phyloP scores from a whole-genome alignment of 2,797 vertebrate genomes.

The Aulostomus chinensis region DNA sequence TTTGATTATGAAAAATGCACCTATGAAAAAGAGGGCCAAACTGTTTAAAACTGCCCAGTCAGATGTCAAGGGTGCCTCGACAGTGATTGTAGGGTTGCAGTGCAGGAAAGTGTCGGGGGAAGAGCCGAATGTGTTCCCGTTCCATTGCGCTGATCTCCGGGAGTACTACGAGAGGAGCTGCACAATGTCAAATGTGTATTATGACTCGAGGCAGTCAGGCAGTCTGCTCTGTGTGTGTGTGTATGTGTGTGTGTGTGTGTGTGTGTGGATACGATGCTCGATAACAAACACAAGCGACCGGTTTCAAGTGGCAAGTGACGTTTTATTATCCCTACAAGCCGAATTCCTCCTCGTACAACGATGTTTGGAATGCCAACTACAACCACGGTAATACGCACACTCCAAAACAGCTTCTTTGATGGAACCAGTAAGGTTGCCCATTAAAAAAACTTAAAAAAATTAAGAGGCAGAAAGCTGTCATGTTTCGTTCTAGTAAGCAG shows the following conservation, averaged over 20 bases:
- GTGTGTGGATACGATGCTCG: constrained; percentile 19
- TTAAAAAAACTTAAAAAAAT: constrained; percentile 27
- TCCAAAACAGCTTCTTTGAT: constrained; percentile 4
- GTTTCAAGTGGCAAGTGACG: constrained; percentile 48
- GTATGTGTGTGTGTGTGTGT: no score
- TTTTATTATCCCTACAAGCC: constrained; percentile 22
- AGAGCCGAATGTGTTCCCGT: constrained; percentile 46
- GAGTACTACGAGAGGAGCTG: constrained; percentile 69
- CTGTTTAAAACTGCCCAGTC: constrained; percentile 39
- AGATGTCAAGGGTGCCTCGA: constrained; percentile 44
- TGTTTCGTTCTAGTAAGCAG: constrained; percentile 71
- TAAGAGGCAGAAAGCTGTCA: not conserved
- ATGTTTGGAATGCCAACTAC: constrained; percentile 34
- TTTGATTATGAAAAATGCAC: not conserved
- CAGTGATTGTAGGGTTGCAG: constrained; percentile 37
- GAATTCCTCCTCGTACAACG: constrained; percentile 13
- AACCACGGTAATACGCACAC: constrained; percentile 7
- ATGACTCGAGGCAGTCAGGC: constrained; percentile 61
- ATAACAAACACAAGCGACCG: constrained; percentile 64
- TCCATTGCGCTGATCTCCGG: constrained; percentile 50
- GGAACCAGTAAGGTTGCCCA: constrained; percentile 24
- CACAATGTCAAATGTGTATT: constrained; percentile 77
- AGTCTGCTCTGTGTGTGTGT: constrained; percentile 35
- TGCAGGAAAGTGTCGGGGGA: constrained; percentile 52
- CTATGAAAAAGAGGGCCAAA: constrained; percentile 3